Percentiles rank a stretch among this genome's conserved stretches.
Conservation (phyloP, 2,113 vertebrate species). For the Saguinus midas region DNA sequence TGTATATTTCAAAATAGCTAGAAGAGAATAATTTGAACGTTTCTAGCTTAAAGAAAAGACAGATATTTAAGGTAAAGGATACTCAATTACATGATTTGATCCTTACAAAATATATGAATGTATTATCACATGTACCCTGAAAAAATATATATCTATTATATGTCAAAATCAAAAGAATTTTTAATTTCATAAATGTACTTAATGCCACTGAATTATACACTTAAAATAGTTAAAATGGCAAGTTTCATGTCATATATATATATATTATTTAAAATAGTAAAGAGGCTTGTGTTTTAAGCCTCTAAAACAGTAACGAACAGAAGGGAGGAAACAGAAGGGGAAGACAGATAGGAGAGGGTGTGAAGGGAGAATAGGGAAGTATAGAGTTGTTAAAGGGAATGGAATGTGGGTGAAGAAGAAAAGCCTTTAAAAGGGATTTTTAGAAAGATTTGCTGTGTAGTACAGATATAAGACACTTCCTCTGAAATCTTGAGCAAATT, state of each 20-base stretch:
- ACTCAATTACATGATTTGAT: neutral
- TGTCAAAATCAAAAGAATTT: neutral
- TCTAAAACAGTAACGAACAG: slow-evolving; percentile 18
- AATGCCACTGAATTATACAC: neutral
- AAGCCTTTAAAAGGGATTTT: neutral
- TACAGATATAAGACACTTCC: neutral
- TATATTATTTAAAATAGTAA: neutral
- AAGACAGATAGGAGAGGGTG: neutral
- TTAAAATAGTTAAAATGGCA: neutral
- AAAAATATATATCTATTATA: neutral
- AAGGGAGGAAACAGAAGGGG: neutral
- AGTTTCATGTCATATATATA: neutral
- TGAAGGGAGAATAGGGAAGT: neutral
- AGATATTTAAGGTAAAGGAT: too few relatives aligned
- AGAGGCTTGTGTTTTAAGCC: neutral
- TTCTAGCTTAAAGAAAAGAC: too few relatives aligned
- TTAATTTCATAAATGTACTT: neutral
- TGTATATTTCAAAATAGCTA: too few relatives aligned
- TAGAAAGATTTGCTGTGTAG: neutral
- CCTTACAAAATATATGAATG: neutral
- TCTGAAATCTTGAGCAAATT: slow-evolving; percentile 39
- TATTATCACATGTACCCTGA: neutral
- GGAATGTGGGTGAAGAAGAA: neutral
- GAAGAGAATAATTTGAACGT: too few relatives aligned
- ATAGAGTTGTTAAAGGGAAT: neutral